phyloP scores from a whole-genome alignment of 2,797 vertebrate species.

The Acanthiza pusilla region DNA sequence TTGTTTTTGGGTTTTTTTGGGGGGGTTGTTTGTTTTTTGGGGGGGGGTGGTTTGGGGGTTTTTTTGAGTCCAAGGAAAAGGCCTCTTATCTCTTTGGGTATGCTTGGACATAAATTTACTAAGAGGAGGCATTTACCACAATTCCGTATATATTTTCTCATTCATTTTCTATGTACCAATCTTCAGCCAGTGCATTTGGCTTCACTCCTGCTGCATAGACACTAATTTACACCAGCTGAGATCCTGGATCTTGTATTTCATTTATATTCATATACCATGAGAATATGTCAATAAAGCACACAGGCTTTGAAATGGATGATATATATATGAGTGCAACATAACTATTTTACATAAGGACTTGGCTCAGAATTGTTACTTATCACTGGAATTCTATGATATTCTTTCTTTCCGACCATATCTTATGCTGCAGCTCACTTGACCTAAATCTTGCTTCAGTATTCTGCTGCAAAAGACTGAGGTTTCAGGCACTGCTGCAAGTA shows the following conservation, averaged over 20 bases:
- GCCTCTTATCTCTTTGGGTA: not conserved
- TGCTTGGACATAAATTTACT: not conserved
- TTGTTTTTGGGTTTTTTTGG: too few species aligned
- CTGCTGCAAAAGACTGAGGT: not conserved
- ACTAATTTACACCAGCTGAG: slow-evolving; percentile 6
- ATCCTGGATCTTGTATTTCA: not conserved
- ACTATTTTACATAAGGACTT: not conserved
- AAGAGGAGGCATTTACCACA: not conserved
- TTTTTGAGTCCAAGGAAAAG: not conserved
- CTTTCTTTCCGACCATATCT: not conserved
- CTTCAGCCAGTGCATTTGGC: not conserved
- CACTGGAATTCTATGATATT: not conserved
- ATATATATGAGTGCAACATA: not conserved
- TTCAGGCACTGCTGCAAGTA: not conserved
- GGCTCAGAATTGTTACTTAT: not conserved
- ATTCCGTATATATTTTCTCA: not conserved
- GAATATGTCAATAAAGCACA: not conserved
- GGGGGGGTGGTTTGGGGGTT: too few species aligned
- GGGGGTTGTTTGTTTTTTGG: too few species aligned
- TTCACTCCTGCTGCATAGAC: not conserved
- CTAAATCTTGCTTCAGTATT: slow-evolving; percentile 6
- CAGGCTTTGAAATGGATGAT: not conserved
- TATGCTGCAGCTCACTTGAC: not conserved
- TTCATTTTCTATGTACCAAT: not conserved
- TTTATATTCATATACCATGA: not conserved